phyloP scores from a whole-genome alignment of 2,888 invertebrate genomes.

The Euplagia quadripunctaria region DNA sequence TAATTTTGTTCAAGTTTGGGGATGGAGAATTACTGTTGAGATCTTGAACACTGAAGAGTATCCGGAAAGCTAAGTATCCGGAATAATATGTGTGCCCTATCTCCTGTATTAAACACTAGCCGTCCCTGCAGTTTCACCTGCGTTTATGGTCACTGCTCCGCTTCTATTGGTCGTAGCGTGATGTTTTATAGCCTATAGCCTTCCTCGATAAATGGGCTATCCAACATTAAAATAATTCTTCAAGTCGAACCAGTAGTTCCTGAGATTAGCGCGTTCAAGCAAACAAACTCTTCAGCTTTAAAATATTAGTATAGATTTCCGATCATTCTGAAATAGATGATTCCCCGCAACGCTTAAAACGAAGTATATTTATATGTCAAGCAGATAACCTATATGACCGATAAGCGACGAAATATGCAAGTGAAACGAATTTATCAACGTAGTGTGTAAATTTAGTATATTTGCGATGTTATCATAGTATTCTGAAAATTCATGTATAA shows the following conservation, averaged over 20 bases:
- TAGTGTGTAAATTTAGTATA: slow-evolving; percentile 1
- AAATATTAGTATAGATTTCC: too few species aligned
- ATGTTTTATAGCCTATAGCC: too few species aligned
- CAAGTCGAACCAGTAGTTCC: too few species aligned
- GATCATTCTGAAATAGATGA: not conserved
- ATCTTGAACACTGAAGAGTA: not conserved
- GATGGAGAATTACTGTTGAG: not conserved
- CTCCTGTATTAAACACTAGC: not conserved
- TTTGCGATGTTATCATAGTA: not conserved
- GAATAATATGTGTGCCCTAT: not conserved
- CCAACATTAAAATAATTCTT: too few species aligned
- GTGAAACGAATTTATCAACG: slow-evolving; percentile 6
- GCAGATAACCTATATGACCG: slow-evolving; percentile 2
- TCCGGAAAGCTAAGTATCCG: too few species aligned
- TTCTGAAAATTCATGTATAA: not conserved
- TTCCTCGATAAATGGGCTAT: too few species aligned
- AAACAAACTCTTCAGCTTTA: too few species aligned
- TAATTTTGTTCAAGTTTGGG: not conserved
- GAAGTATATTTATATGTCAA: not conserved
- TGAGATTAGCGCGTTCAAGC: too few species aligned
- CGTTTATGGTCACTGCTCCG: too few species aligned
- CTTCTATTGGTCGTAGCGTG: too few species aligned
- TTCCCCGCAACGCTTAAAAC: not conserved
- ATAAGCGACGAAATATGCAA: slow-evolving; percentile 1
- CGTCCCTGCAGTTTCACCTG: too few species aligned